These are phyloP conservation scores for Chauna torquata DNA, from an alignment of 2,113 vertebrate species.

Conservation along the genomic window DNA sequence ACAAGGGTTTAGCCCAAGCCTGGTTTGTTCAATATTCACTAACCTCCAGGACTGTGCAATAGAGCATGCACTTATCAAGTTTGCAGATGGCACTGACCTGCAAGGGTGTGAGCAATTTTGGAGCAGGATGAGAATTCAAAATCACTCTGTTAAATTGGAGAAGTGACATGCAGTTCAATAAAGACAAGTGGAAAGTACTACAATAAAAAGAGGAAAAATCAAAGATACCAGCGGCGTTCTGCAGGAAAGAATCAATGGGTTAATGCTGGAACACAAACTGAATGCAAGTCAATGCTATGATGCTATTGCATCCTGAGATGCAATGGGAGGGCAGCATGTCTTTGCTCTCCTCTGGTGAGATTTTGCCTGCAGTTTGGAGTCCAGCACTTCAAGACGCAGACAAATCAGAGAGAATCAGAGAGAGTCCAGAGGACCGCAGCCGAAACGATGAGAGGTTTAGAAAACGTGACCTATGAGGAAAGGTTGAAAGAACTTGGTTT, in stretches of 20 bases:
- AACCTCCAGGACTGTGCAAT: neutral
- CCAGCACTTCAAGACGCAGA: neutral
- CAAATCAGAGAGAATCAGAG: neutral
- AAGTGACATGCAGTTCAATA: neutral
- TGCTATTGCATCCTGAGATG: neutral
- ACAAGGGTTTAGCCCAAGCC: neutral
- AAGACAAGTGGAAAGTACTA: neutral
- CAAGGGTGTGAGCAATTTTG: neutral
- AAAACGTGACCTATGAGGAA: conserved; percentile 63
- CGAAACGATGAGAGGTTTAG: conserved; percentile 45
- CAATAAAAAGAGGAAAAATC: neutral
- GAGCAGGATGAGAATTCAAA: conserved; percentile 10
- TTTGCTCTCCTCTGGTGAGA: neutral
- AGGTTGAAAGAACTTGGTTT: conserved; percentile 65
- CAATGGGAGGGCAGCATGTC: accelerated
- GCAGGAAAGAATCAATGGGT: neutral
- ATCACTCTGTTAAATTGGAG: neutral
- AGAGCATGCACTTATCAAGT: neutral
- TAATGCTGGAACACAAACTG: neutral
- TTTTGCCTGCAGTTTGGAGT: neutral
- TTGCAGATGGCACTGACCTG: neutral
- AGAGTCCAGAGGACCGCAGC: conserved; percentile 17
- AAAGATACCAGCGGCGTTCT: neutral
- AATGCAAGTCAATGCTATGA: neutral
- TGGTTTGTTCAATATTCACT: conserved; percentile 13